A percentile compares a stretch with the other conserved stretches of the same genome.
phyloP scores from a whole-genome alignment of 2,113 vertebrate genomes.

The Tringa solitaria region DNA sequence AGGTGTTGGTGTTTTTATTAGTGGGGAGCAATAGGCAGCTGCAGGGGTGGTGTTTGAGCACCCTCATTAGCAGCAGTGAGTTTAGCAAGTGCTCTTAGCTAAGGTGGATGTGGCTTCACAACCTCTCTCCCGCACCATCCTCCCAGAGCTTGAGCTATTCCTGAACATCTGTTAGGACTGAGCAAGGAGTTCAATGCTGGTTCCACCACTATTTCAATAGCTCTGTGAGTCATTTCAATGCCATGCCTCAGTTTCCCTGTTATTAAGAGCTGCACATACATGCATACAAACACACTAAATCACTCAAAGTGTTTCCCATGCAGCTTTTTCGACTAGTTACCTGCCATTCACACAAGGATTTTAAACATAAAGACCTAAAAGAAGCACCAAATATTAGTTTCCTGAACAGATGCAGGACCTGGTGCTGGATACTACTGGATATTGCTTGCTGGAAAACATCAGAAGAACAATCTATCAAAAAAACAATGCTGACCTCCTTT shows the following conservation, averaged over 20 bases:
- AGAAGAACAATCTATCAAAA: not conserved
- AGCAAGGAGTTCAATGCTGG: not conserved
- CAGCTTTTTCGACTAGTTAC: not conserved
- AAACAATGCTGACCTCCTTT: not conserved
- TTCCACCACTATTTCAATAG: conserved; percentile 2
- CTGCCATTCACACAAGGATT: not conserved
- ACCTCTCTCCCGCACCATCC: rapidly evolving
- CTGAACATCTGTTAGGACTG: not conserved
- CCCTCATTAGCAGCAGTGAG: not conserved
- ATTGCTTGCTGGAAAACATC: not conserved
- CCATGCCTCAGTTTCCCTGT: conserved; percentile 48
- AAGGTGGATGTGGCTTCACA: not conserved
- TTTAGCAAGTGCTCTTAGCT: not conserved
- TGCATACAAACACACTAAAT: not conserved
- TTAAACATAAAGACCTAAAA: not conserved
- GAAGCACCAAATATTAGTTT: not conserved
- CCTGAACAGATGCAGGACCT: not conserved
- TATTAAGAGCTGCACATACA: conserved; percentile 21
- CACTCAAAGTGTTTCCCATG: not conserved
- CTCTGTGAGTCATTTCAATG: not conserved
- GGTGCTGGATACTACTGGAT: not conserved
- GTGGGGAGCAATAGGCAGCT: not conserved
- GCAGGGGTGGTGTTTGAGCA: not conserved
- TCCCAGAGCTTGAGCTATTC: not conserved
- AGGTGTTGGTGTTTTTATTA: not conserved